phyloP scores from a whole-genome alignment of 2,888 invertebrate genomes.

The Acrobasis suavella region DNA sequence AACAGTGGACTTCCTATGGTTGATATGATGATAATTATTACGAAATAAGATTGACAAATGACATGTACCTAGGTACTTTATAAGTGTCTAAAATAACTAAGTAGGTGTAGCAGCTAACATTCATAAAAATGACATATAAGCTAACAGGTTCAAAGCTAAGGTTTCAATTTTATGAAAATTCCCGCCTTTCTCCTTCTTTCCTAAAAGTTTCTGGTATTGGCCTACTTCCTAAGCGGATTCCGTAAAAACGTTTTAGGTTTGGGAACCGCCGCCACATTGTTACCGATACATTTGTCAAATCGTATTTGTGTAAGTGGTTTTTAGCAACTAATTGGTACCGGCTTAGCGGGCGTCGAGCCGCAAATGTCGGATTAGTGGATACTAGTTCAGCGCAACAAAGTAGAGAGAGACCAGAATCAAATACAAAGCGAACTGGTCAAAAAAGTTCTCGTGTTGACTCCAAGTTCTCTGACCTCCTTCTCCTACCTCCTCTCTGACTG shows the following conservation, averaged over 20 bases:
- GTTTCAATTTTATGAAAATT: not conserved
- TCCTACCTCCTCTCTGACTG: too few species aligned
- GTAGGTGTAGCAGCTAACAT: not conserved
- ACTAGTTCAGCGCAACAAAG: conserved; percentile 31
- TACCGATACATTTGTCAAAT: conserved; percentile 52
- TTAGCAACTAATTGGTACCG: conserved; percentile 68
- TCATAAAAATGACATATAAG: not conserved
- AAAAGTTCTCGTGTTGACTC: too few species aligned
- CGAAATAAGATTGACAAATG: too few species aligned
- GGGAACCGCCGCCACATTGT: conserved; percentile 39
- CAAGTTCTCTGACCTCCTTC: too few species aligned
- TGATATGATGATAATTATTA: too few species aligned
- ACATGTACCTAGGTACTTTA: not conserved
- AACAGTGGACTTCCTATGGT: too few species aligned
- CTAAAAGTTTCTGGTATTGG: not conserved
- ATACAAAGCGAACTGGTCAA: not conserved
- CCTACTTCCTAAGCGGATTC: not conserved
- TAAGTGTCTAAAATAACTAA: not conserved
- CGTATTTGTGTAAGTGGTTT: conserved; percentile 71
- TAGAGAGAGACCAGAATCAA: not conserved
- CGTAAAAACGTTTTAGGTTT: conserved; percentile 41
- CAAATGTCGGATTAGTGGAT: conserved; percentile 53
- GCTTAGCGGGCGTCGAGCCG: conserved; percentile 65
- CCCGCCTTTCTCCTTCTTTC: not conserved
- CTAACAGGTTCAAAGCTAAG: not conserved